phyloP scores from a whole-genome alignment of 1,140 invertebrate genomes.

The Pararge aegeria region DNA sequence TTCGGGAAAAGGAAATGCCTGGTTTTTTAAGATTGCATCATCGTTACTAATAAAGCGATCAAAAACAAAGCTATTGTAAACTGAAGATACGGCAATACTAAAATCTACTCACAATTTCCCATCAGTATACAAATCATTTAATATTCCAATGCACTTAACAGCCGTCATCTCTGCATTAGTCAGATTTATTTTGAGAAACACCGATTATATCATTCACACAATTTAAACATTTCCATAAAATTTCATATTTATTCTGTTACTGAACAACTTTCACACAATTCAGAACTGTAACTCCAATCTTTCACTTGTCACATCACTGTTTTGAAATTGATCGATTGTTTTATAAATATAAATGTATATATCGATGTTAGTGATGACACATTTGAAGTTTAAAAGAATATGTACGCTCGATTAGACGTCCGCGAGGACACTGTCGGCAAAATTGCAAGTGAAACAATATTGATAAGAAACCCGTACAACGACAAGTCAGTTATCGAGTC shows the following conservation, averaged over 20 bases:
- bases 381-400: conserved; percentile 12
- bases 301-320: background rate
- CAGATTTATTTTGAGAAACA: conserved; percentile 29
- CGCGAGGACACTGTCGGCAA: conserved; percentile 47
- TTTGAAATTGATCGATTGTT: background rate
- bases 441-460: conserved; percentile 56
- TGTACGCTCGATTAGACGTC: conserved; percentile 40
- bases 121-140: conserved; percentile 57
- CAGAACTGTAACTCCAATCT: background rate
- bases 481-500: conserved; percentile 54
- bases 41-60: no score
- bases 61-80: no score
- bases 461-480: conserved; percentile 53
- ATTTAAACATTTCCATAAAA: conserved; percentile 10
- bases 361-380: conserved; percentile 6
- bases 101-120: conserved; percentile 65
- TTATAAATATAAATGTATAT: conserved; percentile 4
- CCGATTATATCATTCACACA: conserved; percentile 22
- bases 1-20: no score
- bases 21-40: no score
- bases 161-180: conserved; percentile 62
- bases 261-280: background rate
- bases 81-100: background rate
- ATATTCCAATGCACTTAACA: conserved; percentile 34
- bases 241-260: conserved; percentile 17